Evolutionary conservation across 2,113 vertebrate species (phyloP).

Genomic region (Okapia johnstoni): DNA sequence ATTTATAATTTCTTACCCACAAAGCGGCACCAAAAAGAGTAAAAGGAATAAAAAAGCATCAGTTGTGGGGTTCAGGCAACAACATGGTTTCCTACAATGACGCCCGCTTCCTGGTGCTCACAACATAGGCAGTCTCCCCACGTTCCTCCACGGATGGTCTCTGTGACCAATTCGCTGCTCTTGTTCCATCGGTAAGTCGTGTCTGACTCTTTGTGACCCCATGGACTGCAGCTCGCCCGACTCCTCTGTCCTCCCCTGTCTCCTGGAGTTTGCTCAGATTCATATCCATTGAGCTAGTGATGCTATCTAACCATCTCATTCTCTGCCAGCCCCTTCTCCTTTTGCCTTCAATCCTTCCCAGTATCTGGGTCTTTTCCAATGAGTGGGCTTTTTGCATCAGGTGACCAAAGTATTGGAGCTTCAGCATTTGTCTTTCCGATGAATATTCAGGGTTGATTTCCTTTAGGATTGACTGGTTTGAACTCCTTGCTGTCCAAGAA

Average conservation of each 20-base stretch:
- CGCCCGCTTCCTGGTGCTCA: not conserved
- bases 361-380: not conserved
- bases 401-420: not conserved
- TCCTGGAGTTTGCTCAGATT: not conserved
- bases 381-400: not conserved
- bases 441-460: not conserved
- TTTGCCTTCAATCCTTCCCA: not conserved
- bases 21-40: not conserved
- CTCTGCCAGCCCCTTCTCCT: not conserved
- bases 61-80: accelerated
- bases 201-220: not conserved
- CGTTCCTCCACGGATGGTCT: no score
- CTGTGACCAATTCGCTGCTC: not conserved
- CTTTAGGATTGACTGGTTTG: not conserved
- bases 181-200: not conserved
- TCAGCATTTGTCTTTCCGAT: not conserved
- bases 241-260: not conserved
- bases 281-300: not conserved
- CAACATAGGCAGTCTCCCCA: not conserved
- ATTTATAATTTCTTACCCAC: not conserved
- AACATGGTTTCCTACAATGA: not conserved
- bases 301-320: not conserved
- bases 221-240: no score
- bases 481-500: not conserved
- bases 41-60: not conserved